A percentile compares a stretch with the other conserved stretches of the same genome.
phyloP scores from a whole-genome alignment of 2,888 invertebrate genomes.

The Beris chalybata region DNA sequence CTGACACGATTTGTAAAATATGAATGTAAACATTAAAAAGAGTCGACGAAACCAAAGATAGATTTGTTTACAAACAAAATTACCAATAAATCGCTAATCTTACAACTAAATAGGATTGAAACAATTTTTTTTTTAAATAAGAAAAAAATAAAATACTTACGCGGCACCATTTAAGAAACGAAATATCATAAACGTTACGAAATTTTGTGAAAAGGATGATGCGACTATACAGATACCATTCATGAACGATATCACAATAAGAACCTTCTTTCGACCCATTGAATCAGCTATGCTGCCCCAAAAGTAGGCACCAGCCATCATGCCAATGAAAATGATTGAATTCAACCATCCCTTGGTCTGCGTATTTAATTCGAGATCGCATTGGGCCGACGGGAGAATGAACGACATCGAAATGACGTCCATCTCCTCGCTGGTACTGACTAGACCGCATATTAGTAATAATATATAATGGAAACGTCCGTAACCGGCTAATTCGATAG shows the following conservation, averaged over 20 bases:
- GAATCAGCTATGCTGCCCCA: conserved; percentile 93
- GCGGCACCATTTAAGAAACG: conserved; percentile 91
- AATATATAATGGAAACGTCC: conserved; percentile 82
- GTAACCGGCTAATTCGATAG: conserved; percentile 78
- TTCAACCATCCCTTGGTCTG: conserved; percentile 80
- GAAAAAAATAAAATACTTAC: conserved; percentile 65
- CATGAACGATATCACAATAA: conserved; percentile 86
- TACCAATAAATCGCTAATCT: neutral
- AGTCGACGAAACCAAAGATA: neutral
- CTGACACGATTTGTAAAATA: too few species aligned
- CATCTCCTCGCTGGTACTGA: conserved; percentile 94
- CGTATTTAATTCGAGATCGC: conserved; percentile 85
- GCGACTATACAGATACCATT: conserved; percentile 88
- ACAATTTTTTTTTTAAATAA: neutral
- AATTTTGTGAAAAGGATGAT: conserved; percentile 87
- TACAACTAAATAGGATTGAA: neutral
- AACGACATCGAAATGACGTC: conserved; percentile 95
- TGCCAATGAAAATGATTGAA: conserved; percentile 82
- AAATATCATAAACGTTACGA: conserved; percentile 85
- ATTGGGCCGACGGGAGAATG: conserved; percentile 89
- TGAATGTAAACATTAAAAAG: neutral
- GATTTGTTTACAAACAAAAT: neutral
- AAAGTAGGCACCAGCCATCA: conserved; percentile 93
- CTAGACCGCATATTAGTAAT: conserved; percentile 89
- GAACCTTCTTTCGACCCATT: conserved; percentile 81